These are phyloP conservation scores for Cossypha caffra DNA, from an alignment of 2,797 vertebrate genomes.

Conservation along the genomic window DNA sequence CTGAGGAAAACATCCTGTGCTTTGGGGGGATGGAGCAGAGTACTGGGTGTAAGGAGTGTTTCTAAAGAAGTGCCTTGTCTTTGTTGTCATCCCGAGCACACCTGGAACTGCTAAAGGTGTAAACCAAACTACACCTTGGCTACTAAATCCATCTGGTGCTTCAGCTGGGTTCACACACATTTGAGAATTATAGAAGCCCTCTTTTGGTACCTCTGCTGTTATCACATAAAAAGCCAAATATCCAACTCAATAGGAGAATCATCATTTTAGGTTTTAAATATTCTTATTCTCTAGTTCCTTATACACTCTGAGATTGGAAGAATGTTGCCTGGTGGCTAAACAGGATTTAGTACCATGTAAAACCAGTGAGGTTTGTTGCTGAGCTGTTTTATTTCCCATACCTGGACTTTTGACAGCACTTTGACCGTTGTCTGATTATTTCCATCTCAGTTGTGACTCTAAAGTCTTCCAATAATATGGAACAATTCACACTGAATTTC, in stretches of 20 bases:
- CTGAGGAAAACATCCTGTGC: neutral
- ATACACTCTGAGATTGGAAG: neutral
- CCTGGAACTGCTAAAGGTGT: neutral
- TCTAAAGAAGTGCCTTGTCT: neutral
- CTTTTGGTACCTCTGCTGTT: neutral
- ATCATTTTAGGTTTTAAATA: neutral
- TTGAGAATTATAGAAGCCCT: neutral
- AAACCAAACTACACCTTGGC: neutral
- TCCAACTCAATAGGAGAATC: neutral
- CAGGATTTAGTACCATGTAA: accelerated
- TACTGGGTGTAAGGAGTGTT: neutral
- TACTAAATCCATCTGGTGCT: neutral
- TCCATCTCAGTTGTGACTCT: neutral
- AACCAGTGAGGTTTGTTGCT: neutral
- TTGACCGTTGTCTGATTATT: neutral
- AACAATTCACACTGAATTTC: neutral
- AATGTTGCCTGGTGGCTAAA: neutral
- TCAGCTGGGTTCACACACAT: neutral
- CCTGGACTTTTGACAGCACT: neutral
- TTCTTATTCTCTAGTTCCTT: neutral
- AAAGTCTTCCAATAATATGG: neutral
- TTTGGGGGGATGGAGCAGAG: neutral
- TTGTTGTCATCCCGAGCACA: neutral
- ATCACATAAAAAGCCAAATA: neutral
- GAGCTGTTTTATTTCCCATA: neutral